Base-by-base conservation (phyloP, 2,888 invertebrate species). In the Muschampia plurimacula region DNA sequence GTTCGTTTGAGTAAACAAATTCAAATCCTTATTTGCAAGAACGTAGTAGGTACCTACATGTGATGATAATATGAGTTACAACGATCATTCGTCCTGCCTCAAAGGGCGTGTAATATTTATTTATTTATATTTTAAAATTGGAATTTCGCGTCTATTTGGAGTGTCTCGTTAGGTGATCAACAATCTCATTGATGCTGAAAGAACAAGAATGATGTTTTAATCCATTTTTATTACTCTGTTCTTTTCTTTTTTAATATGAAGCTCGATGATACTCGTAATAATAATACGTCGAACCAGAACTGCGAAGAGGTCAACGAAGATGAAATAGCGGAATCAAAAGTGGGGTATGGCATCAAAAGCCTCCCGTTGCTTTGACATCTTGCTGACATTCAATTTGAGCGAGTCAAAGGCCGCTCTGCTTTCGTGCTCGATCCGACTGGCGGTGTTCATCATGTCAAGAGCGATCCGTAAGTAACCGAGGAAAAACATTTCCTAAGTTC, bases 341-440 rank as follows among this genome's bases (percentile, higher is more conserved):
- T 72, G 62, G 67, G 70, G 52, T 67, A 67, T 55, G 67, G 66
- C 67, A 67, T 72, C 67, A 72, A 72, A 72, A 72, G 72, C 67
- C 67, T 32, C 57, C 65, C 59, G 65, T 2, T 55, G 69, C 71
- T 71, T 71, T 71, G 59, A 71, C 66, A 67, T 66, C 52, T 67
- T 65, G 32, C 60, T 71, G 71, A 71, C 71, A 71, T 71, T 71
- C 71, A 67, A 71, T 71, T 71, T 66, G 49, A 66, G 60, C 39
- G 66, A 71, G 66, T 66, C 71, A 71, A 71, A 71, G 71, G 66
- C 64, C 41, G 52, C 28, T 15, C 22, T 32, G 64, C 69, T 41
- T 46, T 13, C 69, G 32, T 44, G 41, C 64, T 5, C 52, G 62
- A 12, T 62, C 28, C 49, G 39, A 41, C 63, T 9, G 39, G 10